Evolutionary conservation across 1,140 invertebrate species (phyloP).

Genomic region (Aphaenogaster ashmeadi): DNA sequence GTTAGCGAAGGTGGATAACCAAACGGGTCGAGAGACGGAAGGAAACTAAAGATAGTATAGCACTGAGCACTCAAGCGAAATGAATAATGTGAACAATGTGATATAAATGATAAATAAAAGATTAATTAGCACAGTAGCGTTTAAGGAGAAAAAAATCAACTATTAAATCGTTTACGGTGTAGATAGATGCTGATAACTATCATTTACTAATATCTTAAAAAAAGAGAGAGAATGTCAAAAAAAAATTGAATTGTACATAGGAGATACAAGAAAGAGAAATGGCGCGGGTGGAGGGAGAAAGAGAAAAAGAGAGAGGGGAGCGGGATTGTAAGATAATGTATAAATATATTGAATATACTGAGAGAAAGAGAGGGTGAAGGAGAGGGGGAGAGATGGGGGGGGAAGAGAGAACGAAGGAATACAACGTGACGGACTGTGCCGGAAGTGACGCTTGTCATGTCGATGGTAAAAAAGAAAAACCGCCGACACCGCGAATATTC

Average conservation of each 20-base stretch:
- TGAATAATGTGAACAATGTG: slow-evolving; percentile 84
- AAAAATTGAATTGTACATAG: slow-evolving; percentile 85
- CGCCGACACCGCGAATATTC: slow-evolving; percentile 78
- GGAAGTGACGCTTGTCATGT: slow-evolving; percentile 59
- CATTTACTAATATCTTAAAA: slow-evolving; percentile 83
- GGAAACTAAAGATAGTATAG: slow-evolving; percentile 54
- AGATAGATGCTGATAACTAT: slow-evolving; percentile 82
- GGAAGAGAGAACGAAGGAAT: slow-evolving; percentile 64
- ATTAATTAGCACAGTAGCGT: slow-evolving; percentile 84
- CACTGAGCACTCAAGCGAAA: slow-evolving; percentile 24
- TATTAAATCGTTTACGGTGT: slow-evolving; percentile 84
- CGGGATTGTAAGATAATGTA: slow-evolving; percentile 71
- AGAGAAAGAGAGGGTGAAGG: background rate
- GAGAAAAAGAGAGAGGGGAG: slow-evolving; percentile 44
- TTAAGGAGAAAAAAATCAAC: slow-evolving; percentile 80
- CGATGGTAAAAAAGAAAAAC: slow-evolving; percentile 55
- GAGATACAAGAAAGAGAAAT: slow-evolving; percentile 74
- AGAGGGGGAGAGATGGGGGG: background rate
- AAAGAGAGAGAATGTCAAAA: slow-evolving; percentile 77
- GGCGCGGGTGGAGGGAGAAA: slow-evolving; percentile 65
- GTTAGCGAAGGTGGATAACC: slow-evolving; percentile 23
- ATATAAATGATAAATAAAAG: slow-evolving; percentile 86
- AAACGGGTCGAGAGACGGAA: slow-evolving; percentile 10
- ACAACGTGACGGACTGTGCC: slow-evolving; percentile 17
- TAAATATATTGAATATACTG: slow-evolving; percentile 49